Evolutionary conservation across 2,113 vertebrate genomes (phyloP).

Genomic region (Struthidea cinerea): DNA sequence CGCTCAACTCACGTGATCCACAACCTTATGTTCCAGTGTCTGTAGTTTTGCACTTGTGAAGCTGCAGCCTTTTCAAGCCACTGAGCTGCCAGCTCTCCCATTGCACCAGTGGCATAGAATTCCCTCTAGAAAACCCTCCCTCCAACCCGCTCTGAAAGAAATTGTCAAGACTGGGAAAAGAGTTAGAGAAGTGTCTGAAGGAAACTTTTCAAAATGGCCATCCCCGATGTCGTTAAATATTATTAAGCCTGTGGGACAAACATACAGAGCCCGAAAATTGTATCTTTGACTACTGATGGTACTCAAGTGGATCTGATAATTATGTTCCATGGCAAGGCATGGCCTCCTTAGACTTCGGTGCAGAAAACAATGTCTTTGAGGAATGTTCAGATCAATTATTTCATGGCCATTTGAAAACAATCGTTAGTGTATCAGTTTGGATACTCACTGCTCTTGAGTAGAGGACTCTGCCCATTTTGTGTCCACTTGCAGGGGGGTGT

Average conservation of each 20-base stretch:
- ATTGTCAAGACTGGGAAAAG: background rate
- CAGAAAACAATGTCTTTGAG: background rate
- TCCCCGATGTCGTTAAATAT: background rate
- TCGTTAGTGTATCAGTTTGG: background rate
- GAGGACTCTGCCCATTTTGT: background rate
- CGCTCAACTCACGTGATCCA: background rate
- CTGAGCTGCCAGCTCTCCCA: background rate
- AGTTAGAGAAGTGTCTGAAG: background rate
- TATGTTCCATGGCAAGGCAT: background rate
- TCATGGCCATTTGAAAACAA: background rate
- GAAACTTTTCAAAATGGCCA: background rate
- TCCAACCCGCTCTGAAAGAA: accelerated
- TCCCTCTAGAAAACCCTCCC: background rate
- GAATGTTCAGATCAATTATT: background rate
- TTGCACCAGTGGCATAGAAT: background rate
- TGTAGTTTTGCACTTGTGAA: background rate
- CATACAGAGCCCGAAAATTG: background rate
- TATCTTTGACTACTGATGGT: background rate
- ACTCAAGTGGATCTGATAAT: background rate
- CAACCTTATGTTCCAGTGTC: background rate
- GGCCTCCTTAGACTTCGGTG: background rate
- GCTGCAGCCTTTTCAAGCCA: background rate
- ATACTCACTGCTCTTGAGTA: background rate
- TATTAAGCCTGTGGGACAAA: background rate
- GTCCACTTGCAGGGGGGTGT: background rate